Percentiles rank a stretch among this genome's conserved stretches.
Conservation (phyloP, 35 echinoderm and acorn worm species). For the Diadema setosum region DNA sequence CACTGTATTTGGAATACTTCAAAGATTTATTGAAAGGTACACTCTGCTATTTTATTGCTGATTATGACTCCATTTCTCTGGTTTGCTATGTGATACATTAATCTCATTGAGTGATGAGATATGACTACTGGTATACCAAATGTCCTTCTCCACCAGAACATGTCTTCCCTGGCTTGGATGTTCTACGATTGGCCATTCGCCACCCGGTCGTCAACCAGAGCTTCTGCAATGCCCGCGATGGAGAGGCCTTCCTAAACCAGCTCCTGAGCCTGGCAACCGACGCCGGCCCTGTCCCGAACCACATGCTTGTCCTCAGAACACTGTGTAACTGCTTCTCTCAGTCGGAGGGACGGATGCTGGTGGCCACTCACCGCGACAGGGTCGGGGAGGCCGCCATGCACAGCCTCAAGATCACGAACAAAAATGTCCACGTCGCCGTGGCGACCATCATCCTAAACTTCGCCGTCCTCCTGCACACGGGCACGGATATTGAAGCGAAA, state of each 20-base stretch:
- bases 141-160: slow-evolving; percentile 60
- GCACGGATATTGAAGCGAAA: slow-evolving; percentile 45
- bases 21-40: too few relatives aligned
- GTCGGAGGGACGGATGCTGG: slow-evolving; percentile 19
- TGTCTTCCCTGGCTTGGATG: slow-evolving; percentile 82
- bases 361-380: slow-evolving; percentile 17
- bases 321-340: slow-evolving; percentile 80
- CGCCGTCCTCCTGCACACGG: slow-evolving; percentile 14
- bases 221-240: slow-evolving; percentile 79
- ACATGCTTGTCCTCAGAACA: slow-evolving; percentile 84
- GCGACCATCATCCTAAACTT: slow-evolving; percentile 78
- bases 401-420: slow-evolving; percentile 3
- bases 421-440: slow-evolving; percentile 73
- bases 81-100: too few relatives aligned
- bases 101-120: too few relatives aligned
- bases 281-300: slow-evolving; percentile 45
- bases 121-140: too few relatives aligned
- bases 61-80: too few relatives aligned
- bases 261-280: slow-evolving; percentile 19
- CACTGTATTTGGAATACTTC: too few relatives aligned
- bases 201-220: slow-evolving; percentile 79
- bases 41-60: too few relatives aligned
- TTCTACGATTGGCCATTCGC: slow-evolving; percentile 81
- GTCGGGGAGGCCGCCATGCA: slow-evolving; percentile 17
- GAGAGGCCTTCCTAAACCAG: slow-evolving; percentile 59